Base-by-base conservation (phyloP, 2,888 invertebrate genomes). In the Synergus itoensis region DNA sequence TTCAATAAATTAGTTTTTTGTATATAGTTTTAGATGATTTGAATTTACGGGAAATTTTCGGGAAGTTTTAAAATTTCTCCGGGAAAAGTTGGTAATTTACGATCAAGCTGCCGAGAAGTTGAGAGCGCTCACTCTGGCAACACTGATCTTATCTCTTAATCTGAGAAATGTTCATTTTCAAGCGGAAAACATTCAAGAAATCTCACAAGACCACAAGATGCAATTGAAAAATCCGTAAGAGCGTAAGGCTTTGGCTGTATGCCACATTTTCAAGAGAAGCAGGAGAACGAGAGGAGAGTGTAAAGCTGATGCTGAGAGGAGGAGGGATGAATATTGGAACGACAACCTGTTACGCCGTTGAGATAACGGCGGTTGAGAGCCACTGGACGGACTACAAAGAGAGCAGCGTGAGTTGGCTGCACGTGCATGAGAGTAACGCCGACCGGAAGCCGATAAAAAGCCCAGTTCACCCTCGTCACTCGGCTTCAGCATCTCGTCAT, bases 361-460 rank as follows among this genome's bases (percentile, higher is more conserved):
- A 65, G 80, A 78, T 64, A 65, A 77, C 69, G 76, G 77, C 77
- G 36, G 77, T 85, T 89, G 91, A 91, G 91, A 91, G 86, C 86
- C 90, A 83, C 91, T 89, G 88, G 69, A 81, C 81, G 86, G 77
- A 84, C 79, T 85, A 88, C 90, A 90, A 90, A 91, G 90, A 87
- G 89, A 89, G 87, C 89, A 86, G 83, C 85, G 84, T 86, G 86
- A 86, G 84, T 84, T 83, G 82, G 83, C 81, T 91, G 91, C 92
- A 92, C 92, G 92, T 92, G 91, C 91, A 90, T 89, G 88, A 87
- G 87, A 88, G 88, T 89, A 89, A 89, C 89, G 89, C 88, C 90
- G 90, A 91, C 91, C 92, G 92, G 92, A 92, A 92, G 92, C 91
- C 91, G 91, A 92, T 91, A 92, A 92, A 92, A 92, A 92, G 91